phyloP scores from a whole-genome alignment of 2,888 invertebrate species.

The Tetropium fuscum region DNA sequence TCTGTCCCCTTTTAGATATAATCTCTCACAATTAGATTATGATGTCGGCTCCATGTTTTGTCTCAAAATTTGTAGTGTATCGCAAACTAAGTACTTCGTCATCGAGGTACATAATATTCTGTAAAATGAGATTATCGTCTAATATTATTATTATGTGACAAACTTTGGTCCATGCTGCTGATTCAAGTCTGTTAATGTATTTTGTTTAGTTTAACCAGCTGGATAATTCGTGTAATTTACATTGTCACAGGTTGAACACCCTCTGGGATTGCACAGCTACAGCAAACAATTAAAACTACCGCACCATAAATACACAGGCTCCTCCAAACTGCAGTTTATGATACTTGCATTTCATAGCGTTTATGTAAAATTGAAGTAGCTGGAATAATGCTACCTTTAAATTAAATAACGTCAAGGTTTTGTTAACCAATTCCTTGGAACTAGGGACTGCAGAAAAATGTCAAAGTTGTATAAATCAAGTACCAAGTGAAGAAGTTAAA shows the following conservation, averaged over 20 bases:
- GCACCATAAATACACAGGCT: slow-evolving; percentile 8
- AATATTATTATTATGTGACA: slow-evolving; percentile 1
- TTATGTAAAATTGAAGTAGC: too few species aligned
- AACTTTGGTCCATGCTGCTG: not conserved
- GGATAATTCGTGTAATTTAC: slow-evolving; percentile 1
- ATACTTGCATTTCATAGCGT: too few species aligned
- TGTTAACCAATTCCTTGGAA: too few species aligned
- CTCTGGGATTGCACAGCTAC: not conserved
- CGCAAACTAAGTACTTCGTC: too few species aligned
- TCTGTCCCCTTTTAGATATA: not conserved
- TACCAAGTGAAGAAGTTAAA: too few species aligned
- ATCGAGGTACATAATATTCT: too few species aligned
- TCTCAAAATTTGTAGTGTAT: not conserved
- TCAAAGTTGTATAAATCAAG: too few species aligned
- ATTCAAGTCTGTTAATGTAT: not conserved
- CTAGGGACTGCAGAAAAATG: too few species aligned
- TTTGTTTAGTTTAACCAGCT: not conserved
- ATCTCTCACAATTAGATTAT: not conserved
- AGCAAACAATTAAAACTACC: slow-evolving; percentile 10
- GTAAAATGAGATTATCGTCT: too few species aligned
- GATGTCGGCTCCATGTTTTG: not conserved
- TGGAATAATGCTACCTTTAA: too few species aligned
- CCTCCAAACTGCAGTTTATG: too few species aligned
- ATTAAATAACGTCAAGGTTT: too few species aligned
- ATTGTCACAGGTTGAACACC: not conserved